Evolutionary conservation across 2,797 vertebrate genomes (phyloP).

Genomic region (Propithecus deckenii): DNA sequence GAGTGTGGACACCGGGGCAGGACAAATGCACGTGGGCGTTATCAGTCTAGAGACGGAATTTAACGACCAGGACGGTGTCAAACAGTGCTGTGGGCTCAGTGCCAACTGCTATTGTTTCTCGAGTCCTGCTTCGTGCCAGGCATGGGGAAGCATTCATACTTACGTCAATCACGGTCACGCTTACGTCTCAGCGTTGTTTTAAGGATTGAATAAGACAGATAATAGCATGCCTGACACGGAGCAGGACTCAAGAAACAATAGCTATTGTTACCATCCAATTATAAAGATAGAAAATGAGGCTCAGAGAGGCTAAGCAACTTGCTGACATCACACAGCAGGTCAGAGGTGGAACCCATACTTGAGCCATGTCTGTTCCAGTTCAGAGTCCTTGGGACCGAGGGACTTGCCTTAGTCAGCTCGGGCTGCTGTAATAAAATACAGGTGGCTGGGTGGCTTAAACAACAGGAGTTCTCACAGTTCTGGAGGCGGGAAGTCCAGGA

Average conservation of each 20-base stretch:
- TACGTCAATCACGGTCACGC: not conserved
- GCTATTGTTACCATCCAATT: not conserved
- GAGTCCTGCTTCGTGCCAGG: not conserved
- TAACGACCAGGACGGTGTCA: not conserved
- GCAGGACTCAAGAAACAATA: not conserved
- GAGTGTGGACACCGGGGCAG: not conserved
- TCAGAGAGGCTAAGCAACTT: not conserved
- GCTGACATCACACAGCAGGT: not conserved
- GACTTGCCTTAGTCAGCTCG: not conserved
- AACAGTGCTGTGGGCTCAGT: not conserved
- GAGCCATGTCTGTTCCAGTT: not conserved
- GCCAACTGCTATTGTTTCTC: not conserved
- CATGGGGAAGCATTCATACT: not conserved
- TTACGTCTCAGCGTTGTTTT: not conserved
- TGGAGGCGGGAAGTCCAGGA: not conserved
- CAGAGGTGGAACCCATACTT: not conserved
- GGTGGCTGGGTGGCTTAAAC: not conserved
- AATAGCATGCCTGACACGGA: not conserved
- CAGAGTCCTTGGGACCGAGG: not conserved
- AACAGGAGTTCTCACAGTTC: not conserved
- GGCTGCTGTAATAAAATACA: not conserved
- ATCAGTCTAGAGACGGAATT: not conserved
- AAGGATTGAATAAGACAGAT: not conserved
- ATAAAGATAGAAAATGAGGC: not conserved
- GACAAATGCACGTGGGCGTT: not conserved